Percentiles rank a stretch among this genome's conserved stretches.
phyloP scores from a whole-genome alignment of 2,113 vertebrate species.

The Lucifuga dentata region DNA sequence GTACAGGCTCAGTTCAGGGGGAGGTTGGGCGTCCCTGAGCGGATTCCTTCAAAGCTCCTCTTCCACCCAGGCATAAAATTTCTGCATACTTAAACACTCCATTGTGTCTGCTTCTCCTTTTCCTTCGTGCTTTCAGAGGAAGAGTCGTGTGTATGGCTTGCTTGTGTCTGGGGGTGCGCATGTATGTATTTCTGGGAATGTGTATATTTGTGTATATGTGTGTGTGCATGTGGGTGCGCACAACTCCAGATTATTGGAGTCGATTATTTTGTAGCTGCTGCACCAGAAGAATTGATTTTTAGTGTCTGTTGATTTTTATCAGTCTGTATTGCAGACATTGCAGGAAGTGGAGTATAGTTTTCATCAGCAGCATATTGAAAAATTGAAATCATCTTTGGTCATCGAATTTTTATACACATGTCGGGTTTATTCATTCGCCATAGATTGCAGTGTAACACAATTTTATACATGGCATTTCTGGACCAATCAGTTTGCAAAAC shows the following conservation, averaged over 20 bases:
- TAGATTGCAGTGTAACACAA: slow-evolving; percentile 15
- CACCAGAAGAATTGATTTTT: slow-evolving; percentile 41
- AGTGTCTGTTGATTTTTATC: slow-evolving; percentile 35
- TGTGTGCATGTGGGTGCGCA: too few species aligned
- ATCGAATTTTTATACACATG: slow-evolving; percentile 12
- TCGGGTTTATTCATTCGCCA: not conserved
- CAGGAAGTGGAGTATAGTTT: slow-evolving; percentile 14
- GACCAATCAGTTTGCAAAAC: slow-evolving; percentile 15
- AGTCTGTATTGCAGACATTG: slow-evolving; percentile 31
- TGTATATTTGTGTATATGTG: slow-evolving; percentile 18
- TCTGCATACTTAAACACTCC: slow-evolving; percentile 78
- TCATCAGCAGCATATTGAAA: slow-evolving; percentile 26
- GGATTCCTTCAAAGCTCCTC: slow-evolving; percentile 80
- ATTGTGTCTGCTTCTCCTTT: slow-evolving; percentile 71
- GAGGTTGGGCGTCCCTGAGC: slow-evolving; percentile 79
- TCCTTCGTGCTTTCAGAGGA: slow-evolving; percentile 45
- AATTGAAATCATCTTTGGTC: slow-evolving; percentile 33
- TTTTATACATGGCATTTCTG: slow-evolving; percentile 15
- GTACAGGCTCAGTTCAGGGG: slow-evolving; percentile 77
- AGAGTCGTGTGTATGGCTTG: slow-evolving; percentile 24
- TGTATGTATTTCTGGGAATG: slow-evolving; percentile 15
- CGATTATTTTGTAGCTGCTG: slow-evolving; percentile 44
- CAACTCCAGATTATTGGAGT: slow-evolving; percentile 39
- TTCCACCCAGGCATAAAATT: slow-evolving; percentile 79
- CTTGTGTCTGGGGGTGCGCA: not conserved